Conservation (phyloP, 2,113 vertebrate species). For the Tetrax tetrax region DNA sequence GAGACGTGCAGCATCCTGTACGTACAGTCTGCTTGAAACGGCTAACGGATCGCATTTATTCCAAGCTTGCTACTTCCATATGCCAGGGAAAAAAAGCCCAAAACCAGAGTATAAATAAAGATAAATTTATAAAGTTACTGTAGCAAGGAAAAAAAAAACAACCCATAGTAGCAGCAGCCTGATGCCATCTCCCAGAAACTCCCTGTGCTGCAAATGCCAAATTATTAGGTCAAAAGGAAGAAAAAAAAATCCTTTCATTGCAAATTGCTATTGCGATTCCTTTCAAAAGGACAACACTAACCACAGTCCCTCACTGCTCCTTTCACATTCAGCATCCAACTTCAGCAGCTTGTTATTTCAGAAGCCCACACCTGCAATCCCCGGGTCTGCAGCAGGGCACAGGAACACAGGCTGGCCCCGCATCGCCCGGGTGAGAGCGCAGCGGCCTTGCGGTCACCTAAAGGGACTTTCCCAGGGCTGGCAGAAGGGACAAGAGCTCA, state of each 20-base stretch:
- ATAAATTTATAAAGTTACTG: neutral
- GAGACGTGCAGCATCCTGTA: fast-evolving
- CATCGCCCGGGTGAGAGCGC: fast-evolving
- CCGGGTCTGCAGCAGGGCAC: fast-evolving
- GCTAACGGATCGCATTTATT: neutral
- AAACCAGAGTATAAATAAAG: neutral
- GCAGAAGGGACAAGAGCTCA: neutral
- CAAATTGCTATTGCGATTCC: neutral
- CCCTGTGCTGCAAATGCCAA: neutral
- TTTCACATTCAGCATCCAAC: neutral
- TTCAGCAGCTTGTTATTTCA: neutral
- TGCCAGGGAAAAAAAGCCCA: neutral
- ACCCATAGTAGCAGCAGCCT: neutral
- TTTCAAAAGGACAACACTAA: neutral
- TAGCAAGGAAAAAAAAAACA: neutral
- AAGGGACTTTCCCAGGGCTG: neutral
- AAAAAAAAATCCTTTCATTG: neutral
- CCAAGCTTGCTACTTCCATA: neutral
- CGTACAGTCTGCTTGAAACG: neutral
- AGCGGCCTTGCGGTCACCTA: neutral
- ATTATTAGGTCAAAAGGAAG: conserved; percentile 5
- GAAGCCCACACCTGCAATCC: neutral
- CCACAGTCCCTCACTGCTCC: neutral
- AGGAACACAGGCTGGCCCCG: neutral
- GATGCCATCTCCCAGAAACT: neutral